Conservation (phyloP, 2,797 vertebrate species). For the Sebastolobus alascanus region DNA sequence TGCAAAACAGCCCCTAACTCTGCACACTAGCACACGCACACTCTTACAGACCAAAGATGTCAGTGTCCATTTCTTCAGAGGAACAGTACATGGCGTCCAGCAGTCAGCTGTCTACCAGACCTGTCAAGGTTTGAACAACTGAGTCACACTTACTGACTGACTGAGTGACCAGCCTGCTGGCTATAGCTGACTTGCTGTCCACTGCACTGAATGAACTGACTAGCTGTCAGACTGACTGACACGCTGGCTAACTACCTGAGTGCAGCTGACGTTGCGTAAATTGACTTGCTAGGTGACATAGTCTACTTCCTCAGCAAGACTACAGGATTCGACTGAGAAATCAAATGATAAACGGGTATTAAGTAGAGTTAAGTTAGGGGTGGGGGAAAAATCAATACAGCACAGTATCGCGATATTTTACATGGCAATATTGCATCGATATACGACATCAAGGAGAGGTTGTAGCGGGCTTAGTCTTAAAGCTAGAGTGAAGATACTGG, state of each 20-base stretch:
- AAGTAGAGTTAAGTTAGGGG: too few relatives aligned
- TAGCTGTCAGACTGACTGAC: conserved; percentile 35
- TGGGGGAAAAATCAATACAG: too few relatives aligned
- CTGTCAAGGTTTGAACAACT: conserved; percentile 40
- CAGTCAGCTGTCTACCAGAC: conserved; percentile 44
- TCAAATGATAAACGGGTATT: neutral
- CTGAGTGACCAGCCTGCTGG: conserved; percentile 37
- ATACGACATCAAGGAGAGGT: too few relatives aligned
- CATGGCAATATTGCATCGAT: too few relatives aligned
- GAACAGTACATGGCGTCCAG: conserved; percentile 28
- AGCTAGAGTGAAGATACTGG: too few relatives aligned
- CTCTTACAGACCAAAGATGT: conserved; percentile 13
- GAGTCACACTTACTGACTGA: conserved; percentile 33
- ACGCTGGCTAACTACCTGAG: neutral
- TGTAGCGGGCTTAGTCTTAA: too few relatives aligned
- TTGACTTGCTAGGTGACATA: neutral
- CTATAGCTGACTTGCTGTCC: conserved; percentile 14
- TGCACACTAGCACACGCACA: conserved; percentile 18
- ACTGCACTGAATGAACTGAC: conserved; percentile 9
- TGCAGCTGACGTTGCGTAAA: neutral
- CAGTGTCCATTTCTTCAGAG: conserved; percentile 42
- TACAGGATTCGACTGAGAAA: neutral
- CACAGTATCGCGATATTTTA: too few relatives aligned
- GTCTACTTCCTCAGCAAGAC: neutral
- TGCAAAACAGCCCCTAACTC: conserved; percentile 41